Base-by-base conservation (phyloP, 2,113 vertebrate species). In the Forbesichthys papilliferus region DNA sequence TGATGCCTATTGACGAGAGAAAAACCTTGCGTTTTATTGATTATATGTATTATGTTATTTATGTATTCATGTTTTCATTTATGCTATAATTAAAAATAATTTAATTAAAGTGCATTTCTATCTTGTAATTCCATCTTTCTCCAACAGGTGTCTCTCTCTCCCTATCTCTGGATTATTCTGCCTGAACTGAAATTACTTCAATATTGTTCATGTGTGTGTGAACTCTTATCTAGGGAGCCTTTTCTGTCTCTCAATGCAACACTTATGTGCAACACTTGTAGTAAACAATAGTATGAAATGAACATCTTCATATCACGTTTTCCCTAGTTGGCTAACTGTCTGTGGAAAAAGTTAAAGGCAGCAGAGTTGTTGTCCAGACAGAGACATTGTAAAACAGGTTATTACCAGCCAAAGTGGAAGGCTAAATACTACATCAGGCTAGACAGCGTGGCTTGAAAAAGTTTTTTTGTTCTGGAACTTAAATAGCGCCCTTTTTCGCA, bases 141-240 rank as follows among this genome's bases (percentile, higher is more conserved):
- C 78, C 83, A 80, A 54, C 27, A 83, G 85, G 62, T 73, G 83
- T 62, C 80, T 27, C 76, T 69, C 72, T 74, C 42, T 53, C 47
- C 58, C 34, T 71, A 34, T 58, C 13, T 20, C 14, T 61, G 13
- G 3, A 12, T 0, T 6, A 13, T 13, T 11, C 14, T 58, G 14
- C 14, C 5, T 71, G 42, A 57, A 20, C 42, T 52, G 4, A 11
- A 33, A 1, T 12, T 16, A 68, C 65, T 63, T 36, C 8, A 58
- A 46, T 27, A 27, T 27, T 27, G 27, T 27, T 27, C 1, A 16
- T 16, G 5, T 20, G 5, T 60, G 16, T 62, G 46, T 72, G 16
- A 62, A 74, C 4, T 27, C 55, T 8, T 57, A 18, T 20, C 52
- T 18, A 49, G 48, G 34, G 48, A 3, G 16, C 54, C 3, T 59